phyloP scores from a whole-genome alignment of 2,888 invertebrate species.

The Drosophila nigricruria region DNA sequence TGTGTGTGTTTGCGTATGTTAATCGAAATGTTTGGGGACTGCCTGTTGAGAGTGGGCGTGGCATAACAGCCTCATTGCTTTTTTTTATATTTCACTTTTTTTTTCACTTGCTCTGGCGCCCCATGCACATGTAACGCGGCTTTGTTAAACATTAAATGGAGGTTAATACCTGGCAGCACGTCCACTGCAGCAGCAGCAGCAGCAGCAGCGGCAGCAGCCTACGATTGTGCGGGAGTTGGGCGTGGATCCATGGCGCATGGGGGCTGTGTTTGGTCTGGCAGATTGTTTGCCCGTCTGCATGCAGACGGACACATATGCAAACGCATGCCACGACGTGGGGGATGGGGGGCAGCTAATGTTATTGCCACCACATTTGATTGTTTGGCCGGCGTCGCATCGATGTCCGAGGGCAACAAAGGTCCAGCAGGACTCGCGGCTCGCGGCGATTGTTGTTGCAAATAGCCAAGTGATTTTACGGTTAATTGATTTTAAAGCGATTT shows the following conservation, averaged over 20 bases:
- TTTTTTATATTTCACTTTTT: constrained; percentile 31
- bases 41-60: constrained; percentile 46
- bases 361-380: constrained; percentile 77
- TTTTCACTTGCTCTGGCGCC: constrained; percentile 2
- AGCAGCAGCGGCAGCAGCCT: constrained; percentile 19
- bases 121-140: constrained; percentile 70
- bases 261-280: constrained; percentile 24
- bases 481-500: constrained; percentile 85
- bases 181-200: constrained; percentile 52
- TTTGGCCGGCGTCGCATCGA: constrained; percentile 56
- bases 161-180: constrained; percentile 81
- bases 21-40: constrained; percentile 77
- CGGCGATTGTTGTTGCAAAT: constrained; percentile 72
- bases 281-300: constrained; percentile 52
- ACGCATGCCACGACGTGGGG: constrained; percentile 1
- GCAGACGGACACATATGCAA: constrained; percentile 22
- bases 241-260: constrained; percentile 10
- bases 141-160: constrained; percentile 79
- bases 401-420: constrained; percentile 41
- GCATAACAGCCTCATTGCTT: constrained; percentile 12
- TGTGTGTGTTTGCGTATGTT: constrained; percentile 76
- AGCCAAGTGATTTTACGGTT: constrained; percentile 85
- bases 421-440: constrained; percentile 64
- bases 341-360: constrained; percentile 60
- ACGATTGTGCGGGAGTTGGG: not conserved